phyloP scores from a whole-genome alignment of 2,888 invertebrate species.

The Plagiodera versicolora region DNA sequence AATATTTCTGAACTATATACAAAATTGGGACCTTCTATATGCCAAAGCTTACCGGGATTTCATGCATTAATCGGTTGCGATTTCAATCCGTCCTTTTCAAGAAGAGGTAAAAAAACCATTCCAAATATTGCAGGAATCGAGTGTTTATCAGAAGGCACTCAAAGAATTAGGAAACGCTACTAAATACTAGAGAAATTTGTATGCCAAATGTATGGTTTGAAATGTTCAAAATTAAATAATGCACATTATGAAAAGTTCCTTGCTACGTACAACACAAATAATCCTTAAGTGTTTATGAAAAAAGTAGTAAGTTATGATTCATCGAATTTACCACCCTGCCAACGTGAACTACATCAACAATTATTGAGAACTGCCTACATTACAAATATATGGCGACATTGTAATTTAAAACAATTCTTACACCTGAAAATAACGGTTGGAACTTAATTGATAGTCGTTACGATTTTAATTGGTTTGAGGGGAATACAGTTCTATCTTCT shows the following conservation, averaged over 20 bases:
- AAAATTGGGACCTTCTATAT: conserved; percentile 12
- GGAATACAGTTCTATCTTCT: conserved; percentile 13
- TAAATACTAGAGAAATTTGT: conserved; percentile 15
- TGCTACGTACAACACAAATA: too few species aligned
- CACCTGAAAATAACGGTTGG: conserved; percentile 14
- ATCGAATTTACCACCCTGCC: conserved; percentile 13
- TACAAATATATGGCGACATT: conserved; percentile 11
- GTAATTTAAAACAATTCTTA: conserved; percentile 16
- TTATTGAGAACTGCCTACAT: conserved; percentile 15
- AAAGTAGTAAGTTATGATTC: conserved; percentile 12
- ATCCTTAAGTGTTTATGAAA: conserved; percentile 11
- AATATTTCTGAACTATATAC: conserved; percentile 3
- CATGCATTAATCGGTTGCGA: too few species aligned
- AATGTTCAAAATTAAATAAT: conserved; percentile 15
- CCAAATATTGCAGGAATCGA: conserved; percentile 9
- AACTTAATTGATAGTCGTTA: conserved; percentile 13
- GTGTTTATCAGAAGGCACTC: conserved; percentile 16
- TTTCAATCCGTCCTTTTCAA: conserved; percentile 9
- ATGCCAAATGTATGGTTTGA: conserved; percentile 15
- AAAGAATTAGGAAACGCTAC: conserved; percentile 12
- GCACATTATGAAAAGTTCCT: too few species aligned
- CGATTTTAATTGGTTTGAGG: conserved; percentile 14
- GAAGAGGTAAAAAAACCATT: conserved; percentile 12
- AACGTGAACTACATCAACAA: conserved; percentile 17
- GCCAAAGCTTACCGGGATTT: too few species aligned